A percentile compares a stretch with the other conserved stretches of the same genome.
Conservation (phyloP, 2,797 vertebrate genomes). For the Stomatorhinus walkeri region DNA sequence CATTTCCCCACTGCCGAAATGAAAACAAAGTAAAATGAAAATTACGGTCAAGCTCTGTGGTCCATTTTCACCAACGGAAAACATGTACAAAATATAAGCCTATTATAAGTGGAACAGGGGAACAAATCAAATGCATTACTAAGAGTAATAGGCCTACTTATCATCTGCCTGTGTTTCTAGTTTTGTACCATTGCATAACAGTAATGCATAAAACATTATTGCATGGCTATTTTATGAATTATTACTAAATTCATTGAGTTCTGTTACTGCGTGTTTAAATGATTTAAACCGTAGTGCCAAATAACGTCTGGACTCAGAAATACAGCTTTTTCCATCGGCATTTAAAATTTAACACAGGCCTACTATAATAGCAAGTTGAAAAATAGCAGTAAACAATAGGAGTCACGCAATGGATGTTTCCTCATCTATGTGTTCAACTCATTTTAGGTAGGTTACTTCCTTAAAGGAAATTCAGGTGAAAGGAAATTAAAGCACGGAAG, state of each 20-base stretch:
- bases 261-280: not conserved
- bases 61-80: not conserved
- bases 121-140: not conserved
- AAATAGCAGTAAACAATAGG: not conserved
- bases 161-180: not conserved
- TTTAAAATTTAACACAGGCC: not conserved
- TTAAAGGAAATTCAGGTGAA: not conserved
- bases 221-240: not conserved
- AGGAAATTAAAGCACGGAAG: not conserved
- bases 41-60: not conserved
- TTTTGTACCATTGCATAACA: not conserved
- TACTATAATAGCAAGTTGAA: not conserved
- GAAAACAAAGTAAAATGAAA: not conserved
- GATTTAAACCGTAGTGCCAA: not conserved
- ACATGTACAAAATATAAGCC: not conserved
- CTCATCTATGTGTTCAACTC: not conserved
- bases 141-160: not conserved
- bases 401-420: not conserved
- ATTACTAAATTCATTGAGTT: not conserved
- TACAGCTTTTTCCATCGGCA: not conserved
- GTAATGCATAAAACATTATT: not conserved
- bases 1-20: not conserved
- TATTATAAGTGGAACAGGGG: not conserved
- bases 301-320: not conserved
- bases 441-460: not conserved